phyloP scores from a whole-genome alignment of 2,113 vertebrate genomes.

The pig (Sus scrofa) region T2T-Sscrofa CM000827.6:39435001-39435500 shows the following conservation, averaged over 20 bases:
- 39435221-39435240: slow-evolving; percentile 88
- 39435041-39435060: background rate
- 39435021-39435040: slow-evolving; percentile 1
- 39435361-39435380: background rate
- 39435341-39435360: slow-evolving; percentile 31
- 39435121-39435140: slow-evolving; percentile 33
- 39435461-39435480: slow-evolving; percentile 31
- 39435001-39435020: background rate
- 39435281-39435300: background rate
- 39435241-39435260: slow-evolving; percentile 84
- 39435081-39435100: background rate
- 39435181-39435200: slow-evolving; percentile 57
- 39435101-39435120: slow-evolving; percentile 40
- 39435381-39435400: slow-evolving; percentile 5
- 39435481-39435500: background rate
- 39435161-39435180: slow-evolving; percentile 42
- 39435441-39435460: slow-evolving; percentile 28
- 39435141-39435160: background rate
- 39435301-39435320: background rate
- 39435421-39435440: background rate
- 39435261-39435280: slow-evolving; percentile 70
- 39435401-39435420: slow-evolving; percentile 59
- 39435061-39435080: background rate
- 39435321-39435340: background rate
- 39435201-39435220: slow-evolving; percentile 86